A percentile compares a stretch with the other conserved stretches of the same genome.
Conservation (phyloP, 2,113 vertebrate genomes). For the Paedocypris sp. region DNA sequence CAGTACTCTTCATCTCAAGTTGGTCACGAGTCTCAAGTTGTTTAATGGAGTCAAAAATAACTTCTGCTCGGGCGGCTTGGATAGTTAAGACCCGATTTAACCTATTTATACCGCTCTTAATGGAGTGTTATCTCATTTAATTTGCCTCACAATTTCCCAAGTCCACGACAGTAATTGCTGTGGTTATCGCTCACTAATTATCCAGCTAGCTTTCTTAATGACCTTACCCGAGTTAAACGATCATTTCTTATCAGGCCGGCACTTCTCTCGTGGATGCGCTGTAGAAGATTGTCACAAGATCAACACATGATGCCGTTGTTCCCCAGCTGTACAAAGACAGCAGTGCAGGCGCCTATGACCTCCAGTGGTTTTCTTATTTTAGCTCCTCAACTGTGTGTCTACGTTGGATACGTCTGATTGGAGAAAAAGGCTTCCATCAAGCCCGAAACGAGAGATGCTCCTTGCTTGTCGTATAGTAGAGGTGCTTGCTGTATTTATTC, state of each 20-base stretch:
- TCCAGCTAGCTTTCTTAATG: conserved; percentile 40
- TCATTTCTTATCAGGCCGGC: conserved; percentile 37
- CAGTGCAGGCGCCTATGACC: neutral
- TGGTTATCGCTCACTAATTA: conserved; percentile 43
- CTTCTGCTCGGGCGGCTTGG: conserved; percentile 1
- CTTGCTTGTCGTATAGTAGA: too few species aligned
- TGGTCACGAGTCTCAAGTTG: neutral
- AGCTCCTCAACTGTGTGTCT: neutral
- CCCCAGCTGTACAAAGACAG: neutral
- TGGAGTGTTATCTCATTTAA: conserved; percentile 35
- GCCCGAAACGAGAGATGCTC: conserved; percentile 51
- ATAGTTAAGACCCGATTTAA: conserved; percentile 9
- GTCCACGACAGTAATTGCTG: neutral
- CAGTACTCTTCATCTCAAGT: neutral
- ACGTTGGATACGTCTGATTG: neutral
- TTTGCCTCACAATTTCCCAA: conserved; percentile 26
- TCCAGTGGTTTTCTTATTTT: neutral
- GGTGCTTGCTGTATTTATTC: too few species aligned
- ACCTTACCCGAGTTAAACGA: conserved; percentile 44
- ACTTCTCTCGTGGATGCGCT: conserved; percentile 21
- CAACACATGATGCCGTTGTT: conserved; percentile 22
- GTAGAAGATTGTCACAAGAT: conserved; percentile 42
- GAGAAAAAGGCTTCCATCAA: conserved; percentile 20
- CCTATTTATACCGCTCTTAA: conserved; percentile 16
- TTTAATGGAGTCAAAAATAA: conserved; percentile 14